A percentile compares a stretch with the other conserved stretches of the same genome.
phyloP scores from a whole-genome alignment of 2,888 invertebrate genomes.

The Lamproptera curius region DNA sequence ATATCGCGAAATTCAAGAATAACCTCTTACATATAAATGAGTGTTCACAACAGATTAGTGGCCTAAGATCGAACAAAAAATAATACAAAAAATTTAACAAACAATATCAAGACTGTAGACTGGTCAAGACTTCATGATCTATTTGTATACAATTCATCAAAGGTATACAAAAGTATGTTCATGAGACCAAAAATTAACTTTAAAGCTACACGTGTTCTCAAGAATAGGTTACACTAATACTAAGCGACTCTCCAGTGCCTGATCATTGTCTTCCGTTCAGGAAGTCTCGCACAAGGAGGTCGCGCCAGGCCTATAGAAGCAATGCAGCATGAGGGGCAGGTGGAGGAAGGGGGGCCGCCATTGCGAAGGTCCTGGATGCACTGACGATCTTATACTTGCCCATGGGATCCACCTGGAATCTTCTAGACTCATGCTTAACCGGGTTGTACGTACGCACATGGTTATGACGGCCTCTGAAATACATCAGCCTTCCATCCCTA shows the following conservation, averaged over 20 bases:
- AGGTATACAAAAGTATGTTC: no score
- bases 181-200: no score
- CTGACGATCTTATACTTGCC: conserved; percentile 74
- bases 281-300: conserved; percentile 71
- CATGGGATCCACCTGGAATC: conserved; percentile 68
- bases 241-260: conserved; percentile 60
- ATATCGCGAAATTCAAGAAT: no score
- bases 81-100: no score
- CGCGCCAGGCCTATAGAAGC: conserved; percentile 75
- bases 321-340: conserved; percentile 61
- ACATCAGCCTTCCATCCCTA: conserved; percentile 67
- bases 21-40: no score
- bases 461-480: conserved; percentile 68
- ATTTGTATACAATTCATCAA: no score
- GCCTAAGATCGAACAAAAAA: no score
- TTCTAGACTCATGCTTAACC: conserved; percentile 65
- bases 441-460: conserved; percentile 69
- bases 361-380: conserved; percentile 37
- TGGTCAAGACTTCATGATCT: no score
- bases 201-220: neutral
- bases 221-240: no score
- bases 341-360: conserved; percentile 46
- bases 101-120: no score
- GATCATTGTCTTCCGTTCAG: conserved; percentile 60
- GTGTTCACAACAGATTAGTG: no score